Conservation (phyloP, 2,113 vertebrate genomes). For the Oreotragus oreotragus region DNA sequence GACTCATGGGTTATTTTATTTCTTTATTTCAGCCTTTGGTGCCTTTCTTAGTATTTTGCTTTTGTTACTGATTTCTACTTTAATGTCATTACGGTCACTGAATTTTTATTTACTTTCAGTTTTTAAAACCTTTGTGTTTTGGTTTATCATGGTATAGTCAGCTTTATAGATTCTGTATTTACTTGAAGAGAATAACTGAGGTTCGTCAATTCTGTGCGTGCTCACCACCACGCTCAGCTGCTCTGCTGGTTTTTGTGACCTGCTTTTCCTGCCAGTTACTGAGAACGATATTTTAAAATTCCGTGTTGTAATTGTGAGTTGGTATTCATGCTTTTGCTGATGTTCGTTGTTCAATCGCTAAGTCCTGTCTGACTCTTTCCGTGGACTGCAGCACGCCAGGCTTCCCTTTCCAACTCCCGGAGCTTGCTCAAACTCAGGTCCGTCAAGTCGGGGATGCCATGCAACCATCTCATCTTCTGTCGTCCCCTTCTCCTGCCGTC, state of each 20-base stretch:
- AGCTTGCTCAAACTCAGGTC: neutral
- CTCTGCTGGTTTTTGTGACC: rapidly evolving
- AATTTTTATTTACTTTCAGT: neutral
- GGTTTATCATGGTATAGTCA: neutral
- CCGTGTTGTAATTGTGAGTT: neutral
- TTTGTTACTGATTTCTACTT: neutral
- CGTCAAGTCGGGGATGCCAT: neutral
- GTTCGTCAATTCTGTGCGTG: rapidly evolving
- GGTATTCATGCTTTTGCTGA: neutral
- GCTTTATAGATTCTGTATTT: neutral
- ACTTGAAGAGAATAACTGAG: rapidly evolving
- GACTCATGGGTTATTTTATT: neutral
- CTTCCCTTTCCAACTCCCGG: neutral
- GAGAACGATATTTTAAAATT: neutral
- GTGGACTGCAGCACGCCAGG: neutral
- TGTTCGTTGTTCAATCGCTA: neutral
- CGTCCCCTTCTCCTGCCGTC: neutral
- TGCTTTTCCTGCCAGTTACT: neutral
- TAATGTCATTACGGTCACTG: neutral
- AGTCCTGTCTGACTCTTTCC: neutral
- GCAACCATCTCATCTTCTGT: neutral
- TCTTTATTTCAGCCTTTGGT: neutral
- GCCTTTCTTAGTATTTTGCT: neutral
- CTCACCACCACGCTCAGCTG: rapidly evolving
- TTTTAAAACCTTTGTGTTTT: neutral